Evolutionary conservation across 2,888 invertebrate genomes (phyloP).

Genomic region (Amaurobius ferox): DNA sequence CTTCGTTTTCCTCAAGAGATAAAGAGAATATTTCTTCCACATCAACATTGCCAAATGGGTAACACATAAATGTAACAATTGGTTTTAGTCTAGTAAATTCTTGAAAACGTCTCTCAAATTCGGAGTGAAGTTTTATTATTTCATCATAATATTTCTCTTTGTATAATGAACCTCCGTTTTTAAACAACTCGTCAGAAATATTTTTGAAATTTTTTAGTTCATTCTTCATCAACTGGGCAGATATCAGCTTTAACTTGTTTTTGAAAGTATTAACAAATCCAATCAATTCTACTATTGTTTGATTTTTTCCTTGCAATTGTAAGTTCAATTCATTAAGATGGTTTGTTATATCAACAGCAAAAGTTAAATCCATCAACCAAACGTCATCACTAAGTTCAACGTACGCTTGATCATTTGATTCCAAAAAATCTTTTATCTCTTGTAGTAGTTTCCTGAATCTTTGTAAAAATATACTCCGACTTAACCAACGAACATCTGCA

Average conservation of each 20-base stretch:
- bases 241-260: slow-evolving; percentile 3
- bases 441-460: neutral
- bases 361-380: neutral
- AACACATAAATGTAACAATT: slow-evolving; percentile 6
- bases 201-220: slow-evolving; percentile 14
- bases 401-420: neutral
- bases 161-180: neutral
- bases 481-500: neutral
- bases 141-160: neutral
- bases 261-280: neutral
- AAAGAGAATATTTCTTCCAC: slow-evolving; percentile 1
- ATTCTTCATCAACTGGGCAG: neutral
- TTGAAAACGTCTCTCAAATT: slow-evolving; percentile 11
- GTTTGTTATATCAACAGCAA: neutral
- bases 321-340: neutral
- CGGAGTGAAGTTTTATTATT: neutral
- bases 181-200: slow-evolving; percentile 6
- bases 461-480: slow-evolving; percentile 5
- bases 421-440: slow-evolving; percentile 6
- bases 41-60: slow-evolving; percentile 24
- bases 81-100: slow-evolving; percentile 10
- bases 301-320: too few species aligned
- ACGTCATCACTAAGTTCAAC: neutral
- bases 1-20: neutral
- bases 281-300: too few species aligned